phyloP scores from a whole-genome alignment of 2,797 vertebrate genomes.

The Ptychadena robeensis region DNA sequence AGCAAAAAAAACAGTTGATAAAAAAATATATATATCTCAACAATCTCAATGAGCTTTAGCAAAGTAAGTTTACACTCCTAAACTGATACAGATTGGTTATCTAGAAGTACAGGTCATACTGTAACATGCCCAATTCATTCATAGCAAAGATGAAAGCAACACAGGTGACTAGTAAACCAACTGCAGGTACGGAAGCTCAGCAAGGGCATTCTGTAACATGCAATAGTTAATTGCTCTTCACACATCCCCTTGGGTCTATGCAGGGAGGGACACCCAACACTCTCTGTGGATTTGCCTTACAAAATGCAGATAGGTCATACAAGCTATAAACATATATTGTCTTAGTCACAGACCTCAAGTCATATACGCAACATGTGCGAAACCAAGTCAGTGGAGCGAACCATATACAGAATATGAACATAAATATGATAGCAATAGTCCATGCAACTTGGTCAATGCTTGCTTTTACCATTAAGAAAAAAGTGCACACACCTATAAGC shows the following conservation, averaged over 20 bases:
- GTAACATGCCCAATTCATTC: not conserved
- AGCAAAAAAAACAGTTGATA: no score
- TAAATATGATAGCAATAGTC: not conserved
- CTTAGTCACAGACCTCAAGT: not conserved
- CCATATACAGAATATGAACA: not conserved
- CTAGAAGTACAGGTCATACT: not conserved
- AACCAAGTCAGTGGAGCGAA: not conserved
- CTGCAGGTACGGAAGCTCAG: not conserved
- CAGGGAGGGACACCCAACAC: not conserved
- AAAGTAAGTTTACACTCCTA: not conserved
- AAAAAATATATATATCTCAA: no score
- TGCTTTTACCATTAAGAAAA: not conserved
- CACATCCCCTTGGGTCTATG: constrained; percentile 6
- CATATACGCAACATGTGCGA: not conserved
- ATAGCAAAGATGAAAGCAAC: not conserved
- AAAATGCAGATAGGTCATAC: constrained; percentile 26
- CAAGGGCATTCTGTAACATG: constrained; percentile 18
- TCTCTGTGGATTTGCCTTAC: constrained; percentile 5
- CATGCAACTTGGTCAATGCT: not conserved
- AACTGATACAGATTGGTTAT: not conserved
- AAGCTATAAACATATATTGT: constrained; percentile 24
- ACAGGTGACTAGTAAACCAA: not conserved
- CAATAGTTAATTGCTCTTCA: not conserved
- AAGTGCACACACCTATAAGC: constrained; percentile 4
- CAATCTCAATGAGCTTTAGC: no score